Base-by-base conservation (phyloP, 2,113 vertebrate species). In the Mohoua ochrocephala region DNA sequence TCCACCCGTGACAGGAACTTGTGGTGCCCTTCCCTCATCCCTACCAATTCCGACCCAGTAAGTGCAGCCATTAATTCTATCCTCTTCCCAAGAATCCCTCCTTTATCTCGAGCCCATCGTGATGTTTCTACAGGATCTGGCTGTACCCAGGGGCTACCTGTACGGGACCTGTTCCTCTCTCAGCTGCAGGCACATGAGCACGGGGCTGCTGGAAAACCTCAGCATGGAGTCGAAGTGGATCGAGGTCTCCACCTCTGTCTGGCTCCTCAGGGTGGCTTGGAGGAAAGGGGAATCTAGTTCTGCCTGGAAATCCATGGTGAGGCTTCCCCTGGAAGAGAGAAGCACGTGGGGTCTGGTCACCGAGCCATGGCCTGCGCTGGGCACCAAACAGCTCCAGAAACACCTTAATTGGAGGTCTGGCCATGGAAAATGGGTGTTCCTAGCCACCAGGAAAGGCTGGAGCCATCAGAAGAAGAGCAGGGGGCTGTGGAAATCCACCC, bases 161-260 rank as follows among this genome's bases (percentile, higher is more conserved):
- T 96, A 97, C 0, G 95, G 95, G 21, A 77, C 49, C 22, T 91
- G 82, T 9, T 97, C 96, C 41, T 97, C 74, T 31, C 39, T 93
- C 81, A 98, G 75, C 83, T 97, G 97, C 56, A 98, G 92, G 67
- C 97, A 98, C 91, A 97, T 95, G 42, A 84, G 78, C 81, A 97
- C 70, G 0, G 97, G 96, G 50, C n/a, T 91, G 44, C 37, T 26
- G 3, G 91, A 90, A 73, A 97, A 95, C 17, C 77, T 94, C 73
- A 97, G 85, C 12, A 60, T 30, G 35, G 94, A 96, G 63, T 97
- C 86, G 1, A 97, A 95, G 45, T 89, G 77, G 33, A 95, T 57
- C 4, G 88, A 80, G 30, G 84, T 90, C 70, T 96, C 96, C 6
- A 26, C 11, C n/a, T 98, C 97, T 1, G 44, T 76, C 80, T 97